A percentile compares a stretch with the other conserved stretches of the same genome.
Evolutionary conservation across 2,113 vertebrate species (phyloP).

Genomic region (Nycticryphes semicollaris): DNA sequence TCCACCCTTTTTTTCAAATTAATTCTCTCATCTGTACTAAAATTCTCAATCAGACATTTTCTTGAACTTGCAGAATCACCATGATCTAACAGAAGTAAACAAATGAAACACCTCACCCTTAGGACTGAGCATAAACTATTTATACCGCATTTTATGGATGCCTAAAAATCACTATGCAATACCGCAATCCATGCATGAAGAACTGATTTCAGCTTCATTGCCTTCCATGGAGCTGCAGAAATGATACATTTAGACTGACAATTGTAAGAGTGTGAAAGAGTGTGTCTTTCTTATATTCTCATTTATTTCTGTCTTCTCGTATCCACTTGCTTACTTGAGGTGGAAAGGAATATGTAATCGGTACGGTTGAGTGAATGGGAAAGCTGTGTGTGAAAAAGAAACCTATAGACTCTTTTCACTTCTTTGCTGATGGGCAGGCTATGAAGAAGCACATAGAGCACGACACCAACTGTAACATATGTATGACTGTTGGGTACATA

Average conservation of each 20-base stretch:
- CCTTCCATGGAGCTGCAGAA: conserved; percentile 13
- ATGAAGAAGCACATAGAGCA: not conserved
- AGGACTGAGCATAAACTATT: not conserved
- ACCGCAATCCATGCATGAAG: conserved; percentile 2
- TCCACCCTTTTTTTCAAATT: not conserved
- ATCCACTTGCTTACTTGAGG: not conserved
- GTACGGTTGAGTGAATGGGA: not conserved
- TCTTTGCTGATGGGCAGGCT: not conserved
- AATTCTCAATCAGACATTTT: not conserved
- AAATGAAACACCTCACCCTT: not conserved
- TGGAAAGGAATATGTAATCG: not conserved
- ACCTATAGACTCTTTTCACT: not conserved
- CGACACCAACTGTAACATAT: not conserved
- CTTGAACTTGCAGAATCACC: not conserved
- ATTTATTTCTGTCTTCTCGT: not conserved
- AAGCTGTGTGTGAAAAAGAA: not conserved
- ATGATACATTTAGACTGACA: not conserved
- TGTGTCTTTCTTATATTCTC: not conserved
- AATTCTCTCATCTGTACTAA: not conserved
- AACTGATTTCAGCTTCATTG: conserved; percentile 25
- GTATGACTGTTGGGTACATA: not conserved
- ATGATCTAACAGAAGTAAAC: not conserved
- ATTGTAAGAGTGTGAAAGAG: not conserved
- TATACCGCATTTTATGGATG: conserved; percentile 15
- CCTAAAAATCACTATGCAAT: not conserved